Conservation (phyloP, 2,113 vertebrate genomes). For the Puffinus mauretanicus region DNA sequence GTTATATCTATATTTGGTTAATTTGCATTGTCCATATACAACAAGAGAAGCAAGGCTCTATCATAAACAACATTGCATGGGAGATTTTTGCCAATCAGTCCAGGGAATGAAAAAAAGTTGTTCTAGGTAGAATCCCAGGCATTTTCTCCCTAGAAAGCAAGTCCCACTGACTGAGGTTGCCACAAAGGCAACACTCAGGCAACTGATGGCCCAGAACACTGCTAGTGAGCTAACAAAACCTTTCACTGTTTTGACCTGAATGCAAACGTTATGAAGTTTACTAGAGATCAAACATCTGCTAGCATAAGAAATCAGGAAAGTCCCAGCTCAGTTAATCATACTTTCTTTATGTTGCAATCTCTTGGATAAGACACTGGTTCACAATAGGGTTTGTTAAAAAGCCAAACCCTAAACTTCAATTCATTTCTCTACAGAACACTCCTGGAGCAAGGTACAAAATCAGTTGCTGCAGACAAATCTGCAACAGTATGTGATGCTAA, state of each 20-base stretch:
- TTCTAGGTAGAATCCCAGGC: background rate
- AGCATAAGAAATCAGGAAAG: background rate
- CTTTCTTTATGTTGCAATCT: background rate
- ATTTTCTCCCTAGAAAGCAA: background rate
- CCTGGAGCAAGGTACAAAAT: background rate
- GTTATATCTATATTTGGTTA: background rate
- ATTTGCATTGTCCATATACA: background rate
- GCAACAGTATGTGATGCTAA: background rate
- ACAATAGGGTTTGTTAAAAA: background rate
- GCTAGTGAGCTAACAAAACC: background rate
- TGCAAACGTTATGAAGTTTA: background rate
- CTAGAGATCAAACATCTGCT: constrained; percentile 5
- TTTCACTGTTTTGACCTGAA: background rate
- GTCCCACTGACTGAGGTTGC: background rate
- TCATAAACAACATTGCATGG: background rate
- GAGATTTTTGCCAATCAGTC: background rate
- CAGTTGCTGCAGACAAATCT: background rate
- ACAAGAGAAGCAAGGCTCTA: background rate
- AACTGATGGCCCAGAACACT: background rate
- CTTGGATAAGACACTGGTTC: background rate
- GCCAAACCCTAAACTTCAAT: background rate
- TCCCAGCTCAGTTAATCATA: background rate
- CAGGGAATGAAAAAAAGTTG: background rate
- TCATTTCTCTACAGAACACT: background rate
- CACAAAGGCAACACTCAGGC: background rate